These are phyloP conservation scores for Elysia crispata DNA, from an alignment of 2,888 invertebrate genomes.

Conservation along the genomic window DNA sequence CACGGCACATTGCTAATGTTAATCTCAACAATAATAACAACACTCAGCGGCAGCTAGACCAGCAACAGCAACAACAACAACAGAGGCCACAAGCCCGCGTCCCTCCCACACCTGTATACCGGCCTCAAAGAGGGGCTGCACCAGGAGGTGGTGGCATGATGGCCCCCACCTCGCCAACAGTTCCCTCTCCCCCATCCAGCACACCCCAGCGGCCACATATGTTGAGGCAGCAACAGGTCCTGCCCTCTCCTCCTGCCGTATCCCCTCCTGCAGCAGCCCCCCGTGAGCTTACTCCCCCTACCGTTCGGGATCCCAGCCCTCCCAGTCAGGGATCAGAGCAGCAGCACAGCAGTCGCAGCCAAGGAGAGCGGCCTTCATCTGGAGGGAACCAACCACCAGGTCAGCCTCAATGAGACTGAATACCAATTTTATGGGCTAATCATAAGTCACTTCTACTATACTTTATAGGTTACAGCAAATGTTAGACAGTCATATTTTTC, in stretches of 20 bases:
- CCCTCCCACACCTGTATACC: slow-evolving; percentile 46
- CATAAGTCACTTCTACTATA: no score
- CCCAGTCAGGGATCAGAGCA: slow-evolving; percentile 53
- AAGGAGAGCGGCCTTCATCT: slow-evolving; percentile 61
- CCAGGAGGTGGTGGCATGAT: slow-evolving; percentile 40
- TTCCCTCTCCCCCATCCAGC: slow-evolving; percentile 60
- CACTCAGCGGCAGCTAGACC: neutral
- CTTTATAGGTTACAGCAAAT: no score
- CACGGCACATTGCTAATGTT: neutral
- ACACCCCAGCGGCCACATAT: slow-evolving; percentile 25
- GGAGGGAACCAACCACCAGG: slow-evolving; percentile 65
- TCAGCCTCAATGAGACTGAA: slow-evolving; percentile 15
- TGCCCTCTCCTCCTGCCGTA: slow-evolving; percentile 1
- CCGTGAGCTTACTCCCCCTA: slow-evolving; percentile 46
- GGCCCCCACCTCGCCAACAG: slow-evolving; percentile 56
- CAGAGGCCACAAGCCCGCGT: slow-evolving; percentile 44
- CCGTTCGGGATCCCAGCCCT: neutral
- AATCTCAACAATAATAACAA: no score
- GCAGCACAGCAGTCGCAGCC: slow-evolving; percentile 59
- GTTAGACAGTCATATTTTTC: no score
- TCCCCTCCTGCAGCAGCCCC: slow-evolving; percentile 33
- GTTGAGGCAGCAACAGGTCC: slow-evolving; percentile 31
- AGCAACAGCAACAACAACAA: slow-evolving; percentile 20
- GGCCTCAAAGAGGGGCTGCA: slow-evolving; percentile 53
- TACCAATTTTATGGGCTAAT: no score